Base-by-base conservation (phyloP, 2,888 invertebrate species). In the Drosophila yooni region DNA sequence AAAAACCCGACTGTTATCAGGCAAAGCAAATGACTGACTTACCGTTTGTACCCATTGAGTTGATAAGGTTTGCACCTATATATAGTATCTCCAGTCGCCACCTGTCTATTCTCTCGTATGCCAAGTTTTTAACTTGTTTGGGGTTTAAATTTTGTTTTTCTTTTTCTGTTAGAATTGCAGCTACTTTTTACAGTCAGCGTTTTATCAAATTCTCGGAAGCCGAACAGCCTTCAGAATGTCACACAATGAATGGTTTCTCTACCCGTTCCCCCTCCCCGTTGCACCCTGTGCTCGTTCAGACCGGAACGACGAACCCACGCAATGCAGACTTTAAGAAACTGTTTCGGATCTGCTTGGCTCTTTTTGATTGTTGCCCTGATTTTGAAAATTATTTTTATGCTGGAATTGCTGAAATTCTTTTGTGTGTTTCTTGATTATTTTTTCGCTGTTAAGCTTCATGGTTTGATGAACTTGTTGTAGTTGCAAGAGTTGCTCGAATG, bases 141-240 rank as follows among this genome's bases (percentile, higher is more conserved):
- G n/a, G 25, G n/a, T 36, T 53, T 27, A 15, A 54, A 46, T 31
- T 36, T 33, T 25, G 46, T n/a, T 40, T 40, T n/a, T 62, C 15
- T 25, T 48, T 50, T 15, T 31, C 5, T 29, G 38, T n/a, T 43
- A 21, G 21, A 48, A 59, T 38, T 40, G 46, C 50, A 74, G 62
- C 46, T 71, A 59, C 53, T 80, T 65, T 88, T 79, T 75, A 58
- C 68, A 74, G 83, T 78, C 86, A 70, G 83, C 83, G 54, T 43
- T 85, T 86, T 84, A 74, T 81, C 74, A 61, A 50, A 71, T 84
- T 84, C 89, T 73, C 53, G 53, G 88, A 82, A 89, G 70, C 53
- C 65, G 29, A 77, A 84, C 85, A 85, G 85, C 85, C 85, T 85
- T 85, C 89, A 85, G 88, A 88, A 85, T 82, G 88, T 89, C 85